Percentiles rank a stretch among this genome's conserved stretches.
phyloP scores from a whole-genome alignment of 2,888 invertebrate genomes.

The Endotricha flammealis region DNA sequence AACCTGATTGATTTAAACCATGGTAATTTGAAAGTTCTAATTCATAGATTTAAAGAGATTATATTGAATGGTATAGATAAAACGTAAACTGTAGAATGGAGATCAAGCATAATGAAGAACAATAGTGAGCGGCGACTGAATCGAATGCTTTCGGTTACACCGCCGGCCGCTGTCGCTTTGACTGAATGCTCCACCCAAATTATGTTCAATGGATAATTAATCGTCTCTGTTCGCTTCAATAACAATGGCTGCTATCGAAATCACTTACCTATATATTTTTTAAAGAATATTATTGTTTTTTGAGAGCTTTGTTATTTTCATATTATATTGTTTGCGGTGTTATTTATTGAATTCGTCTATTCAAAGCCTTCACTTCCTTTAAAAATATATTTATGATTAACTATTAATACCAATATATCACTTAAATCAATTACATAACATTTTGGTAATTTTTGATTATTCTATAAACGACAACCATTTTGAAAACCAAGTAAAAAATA shows the following conservation, averaged over 20 bases:
- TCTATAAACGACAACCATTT: too few relatives aligned
- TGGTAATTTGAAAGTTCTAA: neutral
- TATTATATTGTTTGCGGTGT: too few relatives aligned
- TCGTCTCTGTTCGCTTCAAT: constrained; percentile 63
- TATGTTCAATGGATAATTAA: constrained; percentile 77
- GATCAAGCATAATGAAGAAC: constrained; percentile 27
- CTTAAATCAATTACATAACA: too few relatives aligned
- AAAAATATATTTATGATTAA: too few relatives aligned
- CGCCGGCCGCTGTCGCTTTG: constrained; percentile 20
- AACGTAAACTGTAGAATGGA: constrained; percentile 18
- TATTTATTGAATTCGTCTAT: too few relatives aligned
- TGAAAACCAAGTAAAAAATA: too few relatives aligned
- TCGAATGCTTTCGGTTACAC: constrained; percentile 49
- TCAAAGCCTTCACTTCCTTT: too few relatives aligned
- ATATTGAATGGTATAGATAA: constrained; percentile 1
- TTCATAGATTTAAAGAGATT: neutral
- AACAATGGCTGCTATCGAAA: constrained; percentile 59
- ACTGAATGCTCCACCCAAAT: constrained; percentile 65
- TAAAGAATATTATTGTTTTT: too few relatives aligned
- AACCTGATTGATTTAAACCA: neutral
- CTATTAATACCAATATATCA: too few relatives aligned
- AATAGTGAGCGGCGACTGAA: constrained; percentile 46
- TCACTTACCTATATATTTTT: too few relatives aligned
- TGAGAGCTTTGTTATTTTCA: too few relatives aligned
- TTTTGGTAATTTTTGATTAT: too few relatives aligned